Evolutionary conservation across 2,888 invertebrate genomes (phyloP).

Genomic region (Ligdia adustata): DNA sequence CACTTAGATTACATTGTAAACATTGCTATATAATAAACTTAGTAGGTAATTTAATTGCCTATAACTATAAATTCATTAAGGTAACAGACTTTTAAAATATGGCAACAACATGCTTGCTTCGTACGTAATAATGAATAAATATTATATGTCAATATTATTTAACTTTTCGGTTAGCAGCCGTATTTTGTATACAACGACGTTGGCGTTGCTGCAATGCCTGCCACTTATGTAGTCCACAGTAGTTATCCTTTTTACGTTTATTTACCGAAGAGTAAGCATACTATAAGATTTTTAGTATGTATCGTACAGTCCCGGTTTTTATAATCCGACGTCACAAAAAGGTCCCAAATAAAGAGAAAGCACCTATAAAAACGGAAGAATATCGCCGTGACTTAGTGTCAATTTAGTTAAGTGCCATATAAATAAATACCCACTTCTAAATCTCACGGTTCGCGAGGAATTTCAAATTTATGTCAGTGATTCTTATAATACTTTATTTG

Average conservation of each 20-base stretch:
- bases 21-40: too few species aligned
- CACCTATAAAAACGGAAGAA: constrained; percentile 22
- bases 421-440: constrained; percentile 5
- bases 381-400: constrained; percentile 23
- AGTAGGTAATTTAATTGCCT: too few species aligned
- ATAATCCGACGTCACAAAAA: constrained; percentile 23
- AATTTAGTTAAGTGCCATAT: constrained; percentile 20
- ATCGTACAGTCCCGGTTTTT: constrained; percentile 21
- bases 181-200: not conserved
- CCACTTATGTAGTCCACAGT: not conserved
- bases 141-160: too few species aligned
- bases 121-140: too few species aligned
- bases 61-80: too few species aligned
- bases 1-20: too few species aligned
- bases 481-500: not conserved
- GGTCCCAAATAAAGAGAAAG: constrained; percentile 19
- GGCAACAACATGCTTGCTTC: too few species aligned
- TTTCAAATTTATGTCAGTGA: constrained; percentile 4
- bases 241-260: constrained; percentile 3
- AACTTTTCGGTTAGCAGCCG: too few species aligned
- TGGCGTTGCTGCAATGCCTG: not conserved
- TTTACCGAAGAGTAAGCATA: constrained; percentile 4
- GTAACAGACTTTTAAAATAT: too few species aligned
- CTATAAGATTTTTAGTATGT: constrained; percentile 17
- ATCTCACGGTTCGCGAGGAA: constrained; percentile 1